Evolutionary conservation across 2,113 vertebrate species (phyloP).

Genomic region (Canis aureus): DNA sequence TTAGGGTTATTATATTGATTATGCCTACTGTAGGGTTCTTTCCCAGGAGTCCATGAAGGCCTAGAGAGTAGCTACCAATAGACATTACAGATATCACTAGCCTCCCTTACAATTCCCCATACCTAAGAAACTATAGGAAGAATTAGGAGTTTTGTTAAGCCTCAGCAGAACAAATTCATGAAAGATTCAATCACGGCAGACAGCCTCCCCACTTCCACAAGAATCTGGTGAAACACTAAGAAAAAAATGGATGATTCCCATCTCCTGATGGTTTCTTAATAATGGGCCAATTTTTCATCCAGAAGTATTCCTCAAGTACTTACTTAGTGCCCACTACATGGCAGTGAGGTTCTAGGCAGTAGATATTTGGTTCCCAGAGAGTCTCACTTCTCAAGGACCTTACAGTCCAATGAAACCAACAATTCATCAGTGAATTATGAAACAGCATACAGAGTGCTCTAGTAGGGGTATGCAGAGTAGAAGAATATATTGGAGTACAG

Average conservation of each 20-base stretch:
- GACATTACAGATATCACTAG: background rate
- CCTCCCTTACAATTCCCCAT: background rate
- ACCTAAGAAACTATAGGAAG: background rate
- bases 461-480: background rate
- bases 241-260: background rate
- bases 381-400: background rate
- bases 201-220: background rate
- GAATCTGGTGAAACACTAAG: background rate
- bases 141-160: background rate
- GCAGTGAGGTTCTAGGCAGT: background rate
- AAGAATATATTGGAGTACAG: background rate
- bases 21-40: background rate
- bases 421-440: background rate
- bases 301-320: background rate
- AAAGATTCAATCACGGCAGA: background rate
- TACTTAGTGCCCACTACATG: background rate
- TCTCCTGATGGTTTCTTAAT: background rate
- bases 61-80: background rate
- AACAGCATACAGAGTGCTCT: background rate
- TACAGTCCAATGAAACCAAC: background rate
- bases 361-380: background rate
- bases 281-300: background rate
- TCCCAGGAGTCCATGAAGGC: background rate
- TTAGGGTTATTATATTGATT: background rate
- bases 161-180: background rate